Evolutionary conservation across 2,888 invertebrate species (phyloP), one percentile per base, ranked within the genome.

Genomic region (Octonoba sinensis): DNA sequence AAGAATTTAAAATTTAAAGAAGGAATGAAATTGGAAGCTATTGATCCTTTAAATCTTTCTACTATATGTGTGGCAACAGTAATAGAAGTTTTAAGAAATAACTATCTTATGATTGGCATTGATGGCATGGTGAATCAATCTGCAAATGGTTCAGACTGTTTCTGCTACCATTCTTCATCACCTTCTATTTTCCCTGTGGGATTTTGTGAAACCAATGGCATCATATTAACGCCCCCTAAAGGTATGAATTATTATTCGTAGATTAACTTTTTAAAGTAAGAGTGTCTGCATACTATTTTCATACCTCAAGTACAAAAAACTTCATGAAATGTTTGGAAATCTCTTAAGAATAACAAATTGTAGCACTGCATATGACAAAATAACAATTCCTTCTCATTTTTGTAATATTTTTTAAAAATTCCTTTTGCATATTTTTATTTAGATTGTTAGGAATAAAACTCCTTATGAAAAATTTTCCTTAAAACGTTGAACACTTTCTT

Each of bases 121-220:
- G 99, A 99, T 88, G 96, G 95, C 54, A 95, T 87, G 92, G 92
- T 36, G 91, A 36, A 36, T 36, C 36, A 36, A 36, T 88, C 88
- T 20, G 87, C 88, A 85, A 87, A 93, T 75, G 93, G 93, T n/a
- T 93, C 94, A 0, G 97, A 97, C 89, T 96, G 97, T 96, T 97
- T 99, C 88, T 98, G 98, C 87, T 97, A 98, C 88, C 97, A 99
- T 88, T 93, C 95, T 95, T 99, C 88, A 97, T 98, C 88, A 97
- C 98, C 70, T 87, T 88, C 18, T 89, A 90, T 67, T 89, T 90
- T 87, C 49, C 85, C 85, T 4, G 94, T 95, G 13, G 98, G 99
- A 1, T 99, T 97, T 88, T 97, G 97, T 87, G 91, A 93, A 82
- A 92, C 93, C 20, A 93, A 97, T 87, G 92, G 92, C 70, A 93